A percentile compares a stretch with the other conserved stretches of the same genome.
Conservation (phyloP, 2,113 vertebrate genomes). For the Aplodontia rufa region DNA sequence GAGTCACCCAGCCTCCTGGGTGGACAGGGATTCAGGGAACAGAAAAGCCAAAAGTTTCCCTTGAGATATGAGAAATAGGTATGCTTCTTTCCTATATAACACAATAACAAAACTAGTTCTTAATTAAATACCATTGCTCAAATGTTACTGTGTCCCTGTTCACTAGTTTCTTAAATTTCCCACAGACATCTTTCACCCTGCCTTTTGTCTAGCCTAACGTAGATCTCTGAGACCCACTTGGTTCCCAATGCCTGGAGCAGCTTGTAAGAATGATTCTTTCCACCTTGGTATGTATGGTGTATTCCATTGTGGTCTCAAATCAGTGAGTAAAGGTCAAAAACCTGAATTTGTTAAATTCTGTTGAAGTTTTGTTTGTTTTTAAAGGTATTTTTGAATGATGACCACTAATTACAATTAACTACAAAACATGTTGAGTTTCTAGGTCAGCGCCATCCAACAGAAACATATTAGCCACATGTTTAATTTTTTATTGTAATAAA, state of each 20-base stretch:
- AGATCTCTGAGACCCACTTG: background rate
- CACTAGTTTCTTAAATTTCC: background rate
- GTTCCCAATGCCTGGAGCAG: background rate
- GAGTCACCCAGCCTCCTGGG: background rate
- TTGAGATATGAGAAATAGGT: background rate
- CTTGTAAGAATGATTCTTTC: background rate
- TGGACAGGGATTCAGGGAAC: background rate
- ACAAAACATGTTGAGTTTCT: background rate
- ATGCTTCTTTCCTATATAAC: background rate
- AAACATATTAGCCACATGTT: background rate
- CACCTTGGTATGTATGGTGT: background rate
- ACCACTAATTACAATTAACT: background rate
- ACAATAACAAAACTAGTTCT: background rate
- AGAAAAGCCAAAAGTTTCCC: background rate
- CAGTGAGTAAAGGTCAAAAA: background rate
- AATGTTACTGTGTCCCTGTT: background rate
- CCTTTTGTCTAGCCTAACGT: background rate
- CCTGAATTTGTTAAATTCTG: background rate
- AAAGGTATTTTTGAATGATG: background rate
- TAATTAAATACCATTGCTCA: background rate
- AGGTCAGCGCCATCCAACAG: background rate
- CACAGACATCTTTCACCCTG: background rate
- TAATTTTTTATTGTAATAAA: no score
- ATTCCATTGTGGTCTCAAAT: background rate
- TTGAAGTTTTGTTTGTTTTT: background rate